Percentiles rank a stretch among this genome's conserved stretches.
phyloP scores from a whole-genome alignment of 2,797 vertebrate species.

The Alosa sapidissima region DNA sequence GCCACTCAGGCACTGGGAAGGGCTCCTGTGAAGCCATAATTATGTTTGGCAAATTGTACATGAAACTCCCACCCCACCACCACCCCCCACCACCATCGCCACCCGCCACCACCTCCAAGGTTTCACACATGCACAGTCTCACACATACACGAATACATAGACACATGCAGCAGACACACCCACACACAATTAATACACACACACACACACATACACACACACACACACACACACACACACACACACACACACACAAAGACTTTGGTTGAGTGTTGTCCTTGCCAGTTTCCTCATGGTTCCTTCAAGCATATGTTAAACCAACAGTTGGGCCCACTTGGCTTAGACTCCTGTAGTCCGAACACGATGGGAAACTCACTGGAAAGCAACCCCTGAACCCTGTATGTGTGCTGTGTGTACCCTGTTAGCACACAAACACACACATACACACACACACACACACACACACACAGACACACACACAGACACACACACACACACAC shows the following conservation, averaged over 20 bases:
- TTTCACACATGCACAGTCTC: slow-evolving; percentile 41
- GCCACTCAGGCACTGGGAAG: slow-evolving; percentile 71
- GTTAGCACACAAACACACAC: not conserved
- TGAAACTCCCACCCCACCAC: slow-evolving; percentile 32
- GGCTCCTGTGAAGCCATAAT: slow-evolving; percentile 72
- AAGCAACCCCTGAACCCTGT: not conserved
- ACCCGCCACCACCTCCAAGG: slow-evolving; percentile 20
- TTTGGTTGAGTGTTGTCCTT: slow-evolving; percentile 23
- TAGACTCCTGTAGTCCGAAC: not conserved
- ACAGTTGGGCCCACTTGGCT: slow-evolving; percentile 33
- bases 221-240: slow-evolving; percentile 28
- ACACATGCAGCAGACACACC: not conserved
- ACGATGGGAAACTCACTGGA: not conserved
- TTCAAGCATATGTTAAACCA: slow-evolving; percentile 56
- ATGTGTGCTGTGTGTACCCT: not conserved
- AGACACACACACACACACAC: not conserved
- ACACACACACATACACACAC: slow-evolving; percentile 34
- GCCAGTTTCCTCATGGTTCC: slow-evolving; percentile 40
- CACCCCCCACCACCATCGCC: slow-evolving; percentile 4
- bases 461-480: not conserved
- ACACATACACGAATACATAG: slow-evolving; percentile 16
- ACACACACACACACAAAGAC: slow-evolving; percentile 24
- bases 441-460: not conserved
- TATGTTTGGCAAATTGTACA: slow-evolving; percentile 70
- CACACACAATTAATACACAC: too few species aligned